phyloP scores from a whole-genome alignment of 2,113 vertebrate species.

The Himantopus leucocephalus region DNA sequence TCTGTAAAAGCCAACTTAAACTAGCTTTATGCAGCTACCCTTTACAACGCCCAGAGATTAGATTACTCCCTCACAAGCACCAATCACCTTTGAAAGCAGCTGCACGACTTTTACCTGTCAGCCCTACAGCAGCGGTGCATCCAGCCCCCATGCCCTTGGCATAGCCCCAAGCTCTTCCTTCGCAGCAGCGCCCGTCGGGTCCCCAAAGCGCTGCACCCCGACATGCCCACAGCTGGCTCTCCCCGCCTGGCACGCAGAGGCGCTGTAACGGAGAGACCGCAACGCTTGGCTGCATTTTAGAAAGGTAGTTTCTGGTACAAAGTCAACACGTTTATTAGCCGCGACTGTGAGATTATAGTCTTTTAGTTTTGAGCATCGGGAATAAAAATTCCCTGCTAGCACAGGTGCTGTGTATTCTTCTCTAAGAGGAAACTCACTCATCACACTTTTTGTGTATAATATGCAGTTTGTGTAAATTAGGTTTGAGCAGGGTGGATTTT shows the following conservation, averaged over 20 bases:
- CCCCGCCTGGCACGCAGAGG: accelerated
- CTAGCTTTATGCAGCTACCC: neutral
- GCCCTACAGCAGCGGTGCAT: too few species aligned
- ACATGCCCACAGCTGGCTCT: neutral
- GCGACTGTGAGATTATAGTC: neutral
- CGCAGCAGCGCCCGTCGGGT: accelerated
- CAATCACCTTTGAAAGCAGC: neutral
- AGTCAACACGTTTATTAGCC: neutral
- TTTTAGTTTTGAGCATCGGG: neutral
- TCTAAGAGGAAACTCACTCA: neutral
- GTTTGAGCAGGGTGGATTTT: neutral
- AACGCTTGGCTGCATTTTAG: accelerated
- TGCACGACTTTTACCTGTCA: neutral
- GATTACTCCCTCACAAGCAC: neutral
- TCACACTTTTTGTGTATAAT: neutral
- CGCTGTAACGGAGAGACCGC: accelerated
- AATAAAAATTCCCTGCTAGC: neutral
- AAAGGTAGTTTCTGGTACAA: neutral
- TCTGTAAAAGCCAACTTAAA: neutral
- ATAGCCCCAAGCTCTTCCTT: too few species aligned
- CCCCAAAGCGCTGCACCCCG: accelerated
- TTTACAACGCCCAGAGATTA: neutral
- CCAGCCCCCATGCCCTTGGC: accelerated
- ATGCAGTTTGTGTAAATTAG: neutral
- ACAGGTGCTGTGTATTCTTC: neutral